Percentiles rank a stretch among this genome's conserved stretches.
Evolutionary conservation across 2,888 invertebrate genomes (phyloP).

Genomic region (Troides aeacus): DNA sequence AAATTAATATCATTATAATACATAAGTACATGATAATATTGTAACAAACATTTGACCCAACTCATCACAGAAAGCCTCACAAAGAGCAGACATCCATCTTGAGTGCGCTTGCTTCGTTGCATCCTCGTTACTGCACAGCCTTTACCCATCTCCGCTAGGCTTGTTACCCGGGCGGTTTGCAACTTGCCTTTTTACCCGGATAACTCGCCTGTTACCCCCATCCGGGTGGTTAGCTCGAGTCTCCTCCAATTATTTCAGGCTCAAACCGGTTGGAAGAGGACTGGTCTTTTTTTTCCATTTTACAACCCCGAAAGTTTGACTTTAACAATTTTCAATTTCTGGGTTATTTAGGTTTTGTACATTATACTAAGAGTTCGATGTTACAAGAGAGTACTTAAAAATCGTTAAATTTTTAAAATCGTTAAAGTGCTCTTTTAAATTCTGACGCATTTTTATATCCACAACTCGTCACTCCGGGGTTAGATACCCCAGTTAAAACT

Average conservation of each 20-base stretch:
- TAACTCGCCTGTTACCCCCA: constrained; percentile 66
- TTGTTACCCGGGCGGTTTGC: constrained; percentile 46
- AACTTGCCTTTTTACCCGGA: constrained; percentile 51
- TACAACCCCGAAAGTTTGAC: constrained; percentile 22
- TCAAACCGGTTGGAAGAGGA: constrained; percentile 62
- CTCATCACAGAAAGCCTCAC: constrained; percentile 12
- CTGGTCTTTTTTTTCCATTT: constrained; percentile 52
- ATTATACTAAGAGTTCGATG: constrained; percentile 15
- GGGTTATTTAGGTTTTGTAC: constrained; percentile 16
- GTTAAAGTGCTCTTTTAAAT: constrained; percentile 31
- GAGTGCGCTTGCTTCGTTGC: constrained; percentile 48
- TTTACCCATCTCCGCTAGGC: constrained; percentile 42
- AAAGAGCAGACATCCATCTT: constrained; percentile 40
- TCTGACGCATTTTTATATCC: constrained; percentile 19
- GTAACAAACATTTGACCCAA: constrained; percentile 28
- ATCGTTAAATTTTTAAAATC: constrained; percentile 23
- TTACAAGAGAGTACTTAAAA: constrained; percentile 25
- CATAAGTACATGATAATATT: constrained; percentile 2
- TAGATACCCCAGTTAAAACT: not conserved
- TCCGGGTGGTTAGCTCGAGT: constrained; percentile 71
- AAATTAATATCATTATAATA: not conserved
- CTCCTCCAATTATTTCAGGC: constrained; percentile 75
- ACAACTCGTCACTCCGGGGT: constrained; percentile 1
- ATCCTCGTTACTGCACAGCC: constrained; percentile 52
- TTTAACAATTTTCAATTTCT: constrained; percentile 26